These are phyloP conservation scores for Drosophila saltans DNA, from an alignment of 1,140 invertebrate genomes.

Conservation along the genomic window DNA sequence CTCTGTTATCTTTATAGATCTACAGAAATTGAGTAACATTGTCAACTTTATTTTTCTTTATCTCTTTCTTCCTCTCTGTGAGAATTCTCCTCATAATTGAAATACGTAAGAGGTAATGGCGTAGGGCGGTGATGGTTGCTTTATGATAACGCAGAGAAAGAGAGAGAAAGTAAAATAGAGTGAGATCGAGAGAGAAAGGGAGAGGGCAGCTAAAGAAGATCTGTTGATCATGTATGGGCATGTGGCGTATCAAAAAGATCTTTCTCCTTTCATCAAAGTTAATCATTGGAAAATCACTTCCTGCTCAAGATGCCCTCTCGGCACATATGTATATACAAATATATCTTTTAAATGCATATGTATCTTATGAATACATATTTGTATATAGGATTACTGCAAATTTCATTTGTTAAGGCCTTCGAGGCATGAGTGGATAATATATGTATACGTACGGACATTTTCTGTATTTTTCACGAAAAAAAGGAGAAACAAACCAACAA, in stretches of 20 bases:
- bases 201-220: background rate
- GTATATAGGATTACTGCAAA: slow-evolving; percentile 70
- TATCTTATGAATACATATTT: slow-evolving; percentile 16
- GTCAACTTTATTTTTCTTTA: slow-evolving; percentile 55
- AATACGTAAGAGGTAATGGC: background rate
- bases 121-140: slow-evolving; percentile 61
- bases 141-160: slow-evolving; percentile 57
- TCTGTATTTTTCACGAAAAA: slow-evolving; percentile 22
- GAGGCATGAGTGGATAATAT: slow-evolving; percentile 40
- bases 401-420: slow-evolving; percentile 61
- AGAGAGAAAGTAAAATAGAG: slow-evolving; percentile 4
- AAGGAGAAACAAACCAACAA: slow-evolving; percentile 48
- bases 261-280: slow-evolving; percentile 69
- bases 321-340: background rate
- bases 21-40: slow-evolving; percentile 71
- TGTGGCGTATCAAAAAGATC: slow-evolving; percentile 50
- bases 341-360: slow-evolving; percentile 5
- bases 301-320: slow-evolving; percentile 54
- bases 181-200: slow-evolving; percentile 5
- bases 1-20: slow-evolving; percentile 75
- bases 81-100: slow-evolving; percentile 67
- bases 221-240: slow-evolving; percentile 32
- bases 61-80: background rate
- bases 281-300: slow-evolving; percentile 81
- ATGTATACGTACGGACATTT: slow-evolving; percentile 17